Percentiles rank a stretch among this genome's conserved stretches.
Evolutionary conservation across 2,113 vertebrate species (phyloP).

Genomic region (Periophthalmodon schlosseri): DNA sequence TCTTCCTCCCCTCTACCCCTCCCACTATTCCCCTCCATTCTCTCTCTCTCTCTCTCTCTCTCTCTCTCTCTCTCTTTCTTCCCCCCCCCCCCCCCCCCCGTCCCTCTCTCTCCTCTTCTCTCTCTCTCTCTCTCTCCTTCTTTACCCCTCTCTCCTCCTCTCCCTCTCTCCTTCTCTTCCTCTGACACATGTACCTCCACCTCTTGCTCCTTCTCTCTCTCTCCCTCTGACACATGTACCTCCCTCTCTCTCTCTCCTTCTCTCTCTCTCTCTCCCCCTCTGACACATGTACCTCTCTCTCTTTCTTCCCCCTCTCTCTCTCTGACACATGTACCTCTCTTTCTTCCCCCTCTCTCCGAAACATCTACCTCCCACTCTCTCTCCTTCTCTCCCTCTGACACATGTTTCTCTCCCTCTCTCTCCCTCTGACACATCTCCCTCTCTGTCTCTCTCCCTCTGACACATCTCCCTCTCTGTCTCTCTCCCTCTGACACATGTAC

Average conservation of each 20-base stretch:
- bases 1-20: background rate
- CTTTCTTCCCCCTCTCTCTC: background rate
- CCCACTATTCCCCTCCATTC: too few relatives aligned
- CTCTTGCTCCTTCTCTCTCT: background rate
- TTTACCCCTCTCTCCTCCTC: background rate
- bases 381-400: background rate
- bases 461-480: background rate
- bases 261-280: background rate
- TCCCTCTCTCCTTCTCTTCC: background rate
- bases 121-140: background rate
- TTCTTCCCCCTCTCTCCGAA: too few relatives aligned
- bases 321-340: background rate
- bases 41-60: background rate
- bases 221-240: background rate
- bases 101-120: background rate
- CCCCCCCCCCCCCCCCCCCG: conserved; percentile 7
- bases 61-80: background rate
- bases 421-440: background rate
- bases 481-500: background rate
- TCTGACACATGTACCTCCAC: background rate
- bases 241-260: background rate
- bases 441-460: background rate
- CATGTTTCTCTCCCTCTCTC: conserved; percentile 13
- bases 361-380: too few relatives aligned
- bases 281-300: background rate